Evolutionary conservation across 2,888 invertebrate genomes (phyloP), one percentile per base, ranked within the genome.

Genomic region (Lasioglossum morio): DNA sequence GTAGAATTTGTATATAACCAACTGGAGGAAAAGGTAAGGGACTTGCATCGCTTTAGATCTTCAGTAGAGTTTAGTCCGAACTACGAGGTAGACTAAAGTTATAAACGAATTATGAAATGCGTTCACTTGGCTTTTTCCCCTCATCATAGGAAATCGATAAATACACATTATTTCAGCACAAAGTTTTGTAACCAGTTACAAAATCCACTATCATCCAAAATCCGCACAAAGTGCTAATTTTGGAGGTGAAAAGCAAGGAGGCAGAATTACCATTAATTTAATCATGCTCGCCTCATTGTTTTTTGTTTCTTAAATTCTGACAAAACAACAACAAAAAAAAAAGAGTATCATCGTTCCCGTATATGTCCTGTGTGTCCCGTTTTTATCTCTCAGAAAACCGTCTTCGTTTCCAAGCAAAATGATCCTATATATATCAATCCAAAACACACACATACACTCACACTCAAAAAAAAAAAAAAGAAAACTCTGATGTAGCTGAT

Each of bases 1-100:
- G 98, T 99, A 89, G 99, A 99, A 95, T 99, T 99, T 96, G 99
- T 99, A 91, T 98, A 99, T 96, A 99, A 99, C 96, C 99, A 99
- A 95, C 96, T 99, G 82, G 99, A 99, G 95, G 98, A 98, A 95
- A 98, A 98, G 97, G 98, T 98, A 96, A 94, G 94, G 90, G 90
- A 86, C 90, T 89, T 88, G 40, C 80, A 60, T 48, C 57, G 46
- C 70, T 79, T 57, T 12, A 69, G 70, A 16, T 63, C 77, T 85
- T 12, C 37, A 81, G 77, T 87, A 85, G 79, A 75, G n/a, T 27
- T 81, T 86, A 89, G 76, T 37, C 23, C 79, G 87, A 81, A 80
- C 63, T 30, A 63, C 34, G 77, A 72, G 66, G 66, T 72, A 81
- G 72, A 66, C 82, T 77, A 81, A 63, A 84, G 81, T 57, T 57